Evolutionary conservation across 1,140 invertebrate genomes (phyloP), one percentile per base, ranked within the genome.

Genomic region (Drosophila parabipectinata): DNA sequence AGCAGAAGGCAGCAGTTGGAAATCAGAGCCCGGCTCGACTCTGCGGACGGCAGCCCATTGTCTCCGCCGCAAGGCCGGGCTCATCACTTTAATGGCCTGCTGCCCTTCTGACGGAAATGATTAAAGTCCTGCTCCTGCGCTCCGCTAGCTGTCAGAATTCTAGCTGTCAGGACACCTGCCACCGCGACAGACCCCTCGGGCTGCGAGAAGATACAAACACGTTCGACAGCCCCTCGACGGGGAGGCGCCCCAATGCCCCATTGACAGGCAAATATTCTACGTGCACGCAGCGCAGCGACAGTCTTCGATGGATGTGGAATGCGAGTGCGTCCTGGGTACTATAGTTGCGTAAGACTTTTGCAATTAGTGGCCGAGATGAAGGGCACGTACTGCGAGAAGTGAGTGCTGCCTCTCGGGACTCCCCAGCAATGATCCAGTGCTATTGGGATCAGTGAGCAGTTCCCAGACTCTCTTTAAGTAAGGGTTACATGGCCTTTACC

Each of bases 201-300:
- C 60, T 60, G 60, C 48, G 72, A 77, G 76, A 53, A 87, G 83
- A 12, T 12, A 37, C 34, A 88, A 87, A 87, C 83, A 87, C 76
- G 72, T 87, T 68, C 50, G 51, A 47, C 60, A 34, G 64, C 21
- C 7, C 18, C 37, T 47, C 56, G 24, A 28, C 15, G 61, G 51
- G 52, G 39, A 30, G 32, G 55, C 34, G 28, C 24, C 5, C 18
- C 61, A 79, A 54, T 89, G 83, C 24, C 5, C 18, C 61, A 79
- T 53, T 89, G 83, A 89, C 83, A 89, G 67, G 76, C 77, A 83
- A 88, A 88, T 88, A 83, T 88, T 88, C 79, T 88, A 88, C 83
- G 83, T 88, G 83, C 83, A 77, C 47, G 61, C 59, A 50, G 56
- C 54, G 57, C 50, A 61, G 3, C 3, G 8, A 15, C 26, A 4